A percentile compares a stretch with the other conserved stretches of the same genome.
Evolutionary conservation across 2,888 invertebrate genomes (phyloP).

Genomic region (Sinhomidia bicolor): DNA sequence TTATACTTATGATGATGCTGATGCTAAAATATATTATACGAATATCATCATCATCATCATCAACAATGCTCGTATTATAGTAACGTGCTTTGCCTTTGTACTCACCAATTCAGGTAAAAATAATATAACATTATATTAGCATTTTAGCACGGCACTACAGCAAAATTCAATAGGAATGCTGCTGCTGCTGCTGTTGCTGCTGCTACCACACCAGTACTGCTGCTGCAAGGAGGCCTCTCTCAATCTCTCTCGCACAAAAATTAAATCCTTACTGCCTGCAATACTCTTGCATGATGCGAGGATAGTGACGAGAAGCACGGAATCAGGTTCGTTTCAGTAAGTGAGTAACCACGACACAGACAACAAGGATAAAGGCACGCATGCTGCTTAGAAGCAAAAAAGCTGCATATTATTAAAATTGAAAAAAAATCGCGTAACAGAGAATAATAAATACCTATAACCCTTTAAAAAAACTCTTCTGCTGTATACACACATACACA

Average conservation of each 20-base stretch:
- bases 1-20: neutral
- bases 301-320: slow-evolving; percentile 19
- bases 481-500: neutral
- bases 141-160: neutral
- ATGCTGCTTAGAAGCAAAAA: neutral
- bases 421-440: neutral
- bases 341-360: slow-evolving; percentile 56
- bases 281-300: slow-evolving; percentile 1
- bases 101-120: neutral
- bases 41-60: no score
- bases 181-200: neutral
- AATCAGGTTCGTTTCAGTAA: slow-evolving; percentile 58
- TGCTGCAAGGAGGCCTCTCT: neutral
- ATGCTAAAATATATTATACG: neutral
- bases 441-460: neutral
- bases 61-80: no score
- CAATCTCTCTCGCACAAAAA: neutral
- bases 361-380: slow-evolving; percentile 31
- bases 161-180: neutral
- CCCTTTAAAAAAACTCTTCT: neutral
- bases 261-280: neutral
- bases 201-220: no score
- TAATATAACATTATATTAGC: neutral
- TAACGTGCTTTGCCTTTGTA: no score
- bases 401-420: neutral